These are phyloP conservation scores for Drosophila sturtevanti DNA, from an alignment of 1,140 invertebrate species.

Conservation along the genomic window DNA sequence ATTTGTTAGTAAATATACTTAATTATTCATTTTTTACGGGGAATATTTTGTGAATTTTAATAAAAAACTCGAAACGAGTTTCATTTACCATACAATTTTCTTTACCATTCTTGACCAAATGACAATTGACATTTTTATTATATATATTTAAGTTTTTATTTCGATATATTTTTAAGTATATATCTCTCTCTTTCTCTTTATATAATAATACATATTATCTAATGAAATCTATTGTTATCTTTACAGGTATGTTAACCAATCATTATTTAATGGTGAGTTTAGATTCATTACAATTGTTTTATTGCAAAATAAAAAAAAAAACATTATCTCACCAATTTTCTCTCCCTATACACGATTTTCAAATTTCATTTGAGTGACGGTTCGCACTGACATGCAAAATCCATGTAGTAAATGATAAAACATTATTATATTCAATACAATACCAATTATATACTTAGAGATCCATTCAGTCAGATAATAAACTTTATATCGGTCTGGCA, in stretches of 20 bases:
- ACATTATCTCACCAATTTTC: too few relatives aligned
- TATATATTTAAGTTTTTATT: too few relatives aligned
- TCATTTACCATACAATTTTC: too few relatives aligned
- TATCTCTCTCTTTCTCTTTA: too few relatives aligned
- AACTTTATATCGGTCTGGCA: not conserved
- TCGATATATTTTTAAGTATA: too few relatives aligned
- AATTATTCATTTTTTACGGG: not conserved
- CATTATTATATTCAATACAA: constrained; percentile 1
- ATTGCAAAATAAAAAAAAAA: not conserved
- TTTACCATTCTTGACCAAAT: too few relatives aligned
- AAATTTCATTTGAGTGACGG: not conserved
- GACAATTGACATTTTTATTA: too few relatives aligned
- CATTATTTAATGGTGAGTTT: constrained; percentile 56
- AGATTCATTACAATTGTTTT: constrained; percentile 47
- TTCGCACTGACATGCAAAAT: constrained; percentile 18
- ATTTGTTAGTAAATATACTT: not conserved
- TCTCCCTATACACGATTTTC: not conserved
- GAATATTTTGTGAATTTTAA: not conserved
- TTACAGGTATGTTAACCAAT: constrained; percentile 58
- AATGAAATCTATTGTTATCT: constrained; percentile 20
- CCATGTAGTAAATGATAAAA: not conserved
- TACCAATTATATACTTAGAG: not conserved
- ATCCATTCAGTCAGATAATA: not conserved
- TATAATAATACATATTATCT: too few relatives aligned
- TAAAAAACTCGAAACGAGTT: too few relatives aligned